These are phyloP conservation scores for Odontothrips loti DNA, from an alignment of 2,888 invertebrate genomes.

Conservation along the genomic window DNA sequence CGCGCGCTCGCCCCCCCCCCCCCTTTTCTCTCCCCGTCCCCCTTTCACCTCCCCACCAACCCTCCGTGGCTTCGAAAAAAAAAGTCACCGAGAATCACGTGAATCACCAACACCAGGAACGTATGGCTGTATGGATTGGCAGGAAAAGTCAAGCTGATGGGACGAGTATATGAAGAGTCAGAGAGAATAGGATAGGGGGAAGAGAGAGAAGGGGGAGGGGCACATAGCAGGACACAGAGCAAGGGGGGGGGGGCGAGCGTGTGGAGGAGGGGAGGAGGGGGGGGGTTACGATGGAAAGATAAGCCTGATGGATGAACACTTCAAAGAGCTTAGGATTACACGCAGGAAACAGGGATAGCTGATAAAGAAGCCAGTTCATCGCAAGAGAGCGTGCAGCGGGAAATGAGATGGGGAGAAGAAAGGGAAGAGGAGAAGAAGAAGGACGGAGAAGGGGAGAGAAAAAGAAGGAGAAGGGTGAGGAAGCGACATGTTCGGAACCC, in stretches of 20 bases:
- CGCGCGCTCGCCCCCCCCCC: neutral
- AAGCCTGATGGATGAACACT: conserved; percentile 24
- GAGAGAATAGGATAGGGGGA: neutral
- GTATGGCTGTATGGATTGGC: neutral
- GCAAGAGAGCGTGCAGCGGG: neutral
- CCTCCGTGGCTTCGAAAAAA: neutral
- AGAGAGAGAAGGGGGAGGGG: neutral
- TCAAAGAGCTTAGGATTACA: conserved; percentile 26
- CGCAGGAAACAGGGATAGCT: conserved; percentile 25
- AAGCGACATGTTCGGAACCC: neutral
- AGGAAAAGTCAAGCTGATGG: neutral
- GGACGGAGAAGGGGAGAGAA: neutral
- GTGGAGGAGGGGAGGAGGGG: neutral
- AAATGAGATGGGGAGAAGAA: neutral
- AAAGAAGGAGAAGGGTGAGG: neutral
- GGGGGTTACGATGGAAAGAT: conserved; percentile 6
- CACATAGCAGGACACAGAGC: neutral
- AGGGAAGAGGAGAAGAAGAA: neutral
- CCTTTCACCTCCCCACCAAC: neutral
- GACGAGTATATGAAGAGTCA: neutral
- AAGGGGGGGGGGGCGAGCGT: neutral
- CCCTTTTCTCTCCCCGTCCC: neutral
- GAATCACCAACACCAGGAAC: neutral
- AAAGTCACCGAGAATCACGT: neutral
- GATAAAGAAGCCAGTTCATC: conserved; percentile 25